Base-by-base conservation (phyloP, 1,140 invertebrate species). In the Druon quercuslanigerum region DNA sequence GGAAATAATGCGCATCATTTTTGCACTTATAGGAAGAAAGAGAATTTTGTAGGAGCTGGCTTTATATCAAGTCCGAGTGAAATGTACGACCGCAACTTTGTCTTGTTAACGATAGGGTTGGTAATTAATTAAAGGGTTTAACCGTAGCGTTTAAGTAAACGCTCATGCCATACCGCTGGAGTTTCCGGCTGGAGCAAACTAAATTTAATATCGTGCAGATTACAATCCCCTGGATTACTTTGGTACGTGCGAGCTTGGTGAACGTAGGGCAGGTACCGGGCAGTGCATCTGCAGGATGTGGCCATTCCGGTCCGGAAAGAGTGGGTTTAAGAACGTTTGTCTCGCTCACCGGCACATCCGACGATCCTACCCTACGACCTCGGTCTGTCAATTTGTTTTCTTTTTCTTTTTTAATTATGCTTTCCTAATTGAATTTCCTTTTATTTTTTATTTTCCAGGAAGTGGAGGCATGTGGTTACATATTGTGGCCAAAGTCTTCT, bases 131-230 rank as follows among this genome's bases (percentile, higher is more conserved):
- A 85, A 81, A 74, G 77, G 83, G 80, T 84, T 86, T 85, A 82
- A 85, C 84, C 81, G 76, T 77, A 78, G 82, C 83, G 79, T 88
- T 89, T 85, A 85, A 87, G 85, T 87, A 82, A 87, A 87, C 79
- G 81, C 79, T 81, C 83, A 80, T 82, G 81, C 83, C 78, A 81
- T 75, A 78, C 82, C 79, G 79, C 72, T 70, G 75, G 77, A 82
- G 84, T 85, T 85, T 84, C 87, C 83, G 86, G 76, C 79, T 76
- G 66, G 57, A 74, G 79, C 83, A 83, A 87, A 88, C 87, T 88
- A 87, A 89, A 89, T 89, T 89, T 88, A 89, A 89, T 88, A 87
- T 87, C 81, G 80, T 79, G 83, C 85, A 83, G 85, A 88, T 88
- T 88, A 87, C 85, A 87, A 88, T 88, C 83, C 83, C 79, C 73